Evolutionary conservation across 2,797 vertebrate genomes (phyloP).

Genomic region (Siniperca obscura): DNA sequence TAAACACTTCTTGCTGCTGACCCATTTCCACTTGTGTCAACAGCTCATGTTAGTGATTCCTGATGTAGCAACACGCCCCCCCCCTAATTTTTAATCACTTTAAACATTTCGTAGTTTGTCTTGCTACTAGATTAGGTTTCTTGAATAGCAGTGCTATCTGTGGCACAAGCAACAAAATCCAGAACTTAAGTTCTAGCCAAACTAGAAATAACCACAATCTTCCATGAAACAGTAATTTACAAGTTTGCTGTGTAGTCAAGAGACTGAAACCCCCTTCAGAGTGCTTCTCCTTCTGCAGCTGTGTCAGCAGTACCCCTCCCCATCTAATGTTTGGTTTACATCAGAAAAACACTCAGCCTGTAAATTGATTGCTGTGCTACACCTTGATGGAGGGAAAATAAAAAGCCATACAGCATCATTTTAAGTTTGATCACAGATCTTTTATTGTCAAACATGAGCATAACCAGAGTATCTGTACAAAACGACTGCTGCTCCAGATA

Average conservation of each 20-base stretch:
- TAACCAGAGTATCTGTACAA: slow-evolving; percentile 86
- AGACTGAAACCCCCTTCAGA: slow-evolving; percentile 16
- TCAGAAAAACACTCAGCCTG: not conserved
- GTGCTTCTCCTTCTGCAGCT: slow-evolving; percentile 13
- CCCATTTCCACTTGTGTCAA: slow-evolving; percentile 22
- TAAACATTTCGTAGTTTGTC: slow-evolving; percentile 16
- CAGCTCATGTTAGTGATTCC: not conserved
- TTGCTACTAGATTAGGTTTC: not conserved
- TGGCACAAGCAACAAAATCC: not conserved
- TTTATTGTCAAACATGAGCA: slow-evolving; percentile 85
- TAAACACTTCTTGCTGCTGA: not conserved
- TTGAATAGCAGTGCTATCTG: slow-evolving; percentile 6
- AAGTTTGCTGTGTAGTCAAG: slow-evolving; percentile 29
- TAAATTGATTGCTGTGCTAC: not conserved
- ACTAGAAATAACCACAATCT: slow-evolving; percentile 24
- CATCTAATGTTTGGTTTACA: slow-evolving; percentile 11
- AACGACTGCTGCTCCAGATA: slow-evolving; percentile 77
- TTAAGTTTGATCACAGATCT: slow-evolving; percentile 75
- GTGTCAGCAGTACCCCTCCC: slow-evolving; percentile 14
- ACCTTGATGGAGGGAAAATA: not conserved
- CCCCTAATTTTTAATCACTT: not conserved
- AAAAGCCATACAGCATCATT: not conserved
- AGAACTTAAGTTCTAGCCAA: not conserved
- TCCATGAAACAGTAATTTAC: not conserved
- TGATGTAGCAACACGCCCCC: not conserved